phyloP scores from a whole-genome alignment of 2,888 invertebrate species.

The Norana najaformis region DNA sequence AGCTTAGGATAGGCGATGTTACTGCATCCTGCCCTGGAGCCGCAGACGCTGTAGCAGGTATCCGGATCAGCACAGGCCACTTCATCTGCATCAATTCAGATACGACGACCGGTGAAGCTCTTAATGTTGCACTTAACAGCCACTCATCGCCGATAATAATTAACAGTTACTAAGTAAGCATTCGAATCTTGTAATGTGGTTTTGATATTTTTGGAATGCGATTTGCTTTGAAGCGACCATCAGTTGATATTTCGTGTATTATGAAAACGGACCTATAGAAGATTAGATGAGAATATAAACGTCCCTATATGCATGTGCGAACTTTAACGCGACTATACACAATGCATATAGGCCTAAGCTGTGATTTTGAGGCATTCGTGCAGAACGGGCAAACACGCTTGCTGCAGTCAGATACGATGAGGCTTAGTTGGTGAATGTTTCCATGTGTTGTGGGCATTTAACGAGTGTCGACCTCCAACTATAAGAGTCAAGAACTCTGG shows the following conservation, averaged over 20 bases:
- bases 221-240: background rate
- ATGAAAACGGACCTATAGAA: too few species aligned
- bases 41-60: slow-evolving; percentile 62
- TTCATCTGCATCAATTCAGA: slow-evolving; percentile 54
- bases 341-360: too few species aligned
- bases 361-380: background rate
- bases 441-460: too few species aligned
- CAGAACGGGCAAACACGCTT: background rate
- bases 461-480: too few species aligned
- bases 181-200: background rate
- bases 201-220: background rate
- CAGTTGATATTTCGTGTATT: background rate
- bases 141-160: too few species aligned
- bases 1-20: slow-evolving; percentile 66
- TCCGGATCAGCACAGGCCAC: slow-evolving; percentile 64
- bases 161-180: background rate
- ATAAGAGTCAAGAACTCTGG: too few species aligned
- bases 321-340: too few species aligned
- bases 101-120: too few species aligned
- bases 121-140: background rate
- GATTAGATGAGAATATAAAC: too few species aligned
- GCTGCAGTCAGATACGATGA: background rate
- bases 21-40: slow-evolving; percentile 63
- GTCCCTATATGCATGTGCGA: too few species aligned
- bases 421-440: too few species aligned